Evolutionary conservation across 1,140 invertebrate genomes (phyloP).

Genomic region (Eufriesea mexicana): DNA sequence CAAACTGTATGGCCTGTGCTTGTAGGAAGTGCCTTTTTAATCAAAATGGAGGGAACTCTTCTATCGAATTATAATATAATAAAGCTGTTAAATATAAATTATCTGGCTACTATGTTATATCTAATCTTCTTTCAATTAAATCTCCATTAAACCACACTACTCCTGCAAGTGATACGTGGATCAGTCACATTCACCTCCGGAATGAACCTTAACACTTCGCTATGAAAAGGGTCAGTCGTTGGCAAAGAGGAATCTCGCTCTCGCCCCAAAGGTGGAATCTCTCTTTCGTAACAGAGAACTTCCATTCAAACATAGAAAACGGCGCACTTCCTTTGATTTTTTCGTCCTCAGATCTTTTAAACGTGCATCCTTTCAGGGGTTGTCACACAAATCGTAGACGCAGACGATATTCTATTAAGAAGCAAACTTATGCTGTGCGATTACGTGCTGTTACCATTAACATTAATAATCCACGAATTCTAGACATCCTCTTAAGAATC

Average conservation of each 20-base stretch:
- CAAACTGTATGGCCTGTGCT: too few relatives aligned
- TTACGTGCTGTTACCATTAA: background rate
- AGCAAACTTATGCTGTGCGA: background rate
- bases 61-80: too few relatives aligned
- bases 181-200: background rate
- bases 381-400: background rate
- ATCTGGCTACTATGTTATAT: too few relatives aligned
- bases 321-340: background rate
- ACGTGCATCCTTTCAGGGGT: background rate
- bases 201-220: too few relatives aligned
- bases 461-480: conserved; percentile 1
- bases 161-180: too few relatives aligned
- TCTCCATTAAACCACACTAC: background rate
- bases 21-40: too few relatives aligned
- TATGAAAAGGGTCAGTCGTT: background rate
- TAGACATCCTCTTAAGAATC: too few relatives aligned
- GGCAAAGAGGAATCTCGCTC: background rate
- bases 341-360: background rate
- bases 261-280: background rate
- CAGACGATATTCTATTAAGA: background rate
- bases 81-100: too few relatives aligned
- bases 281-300: background rate
- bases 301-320: too few relatives aligned
- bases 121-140: background rate
- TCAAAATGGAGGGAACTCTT: too few relatives aligned